A percentile compares a stretch with the other conserved stretches of the same genome.
These are phyloP conservation scores for Crocidura indochinensis DNA, from an alignment of 2,797 vertebrate genomes.

Conservation along the genomic window DNA sequence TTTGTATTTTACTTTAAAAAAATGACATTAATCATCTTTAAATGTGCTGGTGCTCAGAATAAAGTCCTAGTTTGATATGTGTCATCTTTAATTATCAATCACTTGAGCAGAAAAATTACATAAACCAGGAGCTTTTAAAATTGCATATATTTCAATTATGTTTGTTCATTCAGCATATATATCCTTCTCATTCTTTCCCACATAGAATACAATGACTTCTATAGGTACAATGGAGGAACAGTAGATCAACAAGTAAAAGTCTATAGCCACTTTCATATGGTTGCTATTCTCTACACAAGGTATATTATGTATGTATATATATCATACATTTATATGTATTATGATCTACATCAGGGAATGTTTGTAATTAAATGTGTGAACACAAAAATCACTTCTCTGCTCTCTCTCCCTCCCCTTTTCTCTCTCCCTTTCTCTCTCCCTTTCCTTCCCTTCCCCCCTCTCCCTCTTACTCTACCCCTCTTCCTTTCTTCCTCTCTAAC, in stretches of 20 bases:
- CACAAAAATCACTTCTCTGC: background rate
- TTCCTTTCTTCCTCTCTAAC: too few relatives aligned
- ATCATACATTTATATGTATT: background rate
- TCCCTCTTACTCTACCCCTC: too few relatives aligned
- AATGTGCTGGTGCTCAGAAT: background rate
- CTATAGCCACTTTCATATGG: background rate
- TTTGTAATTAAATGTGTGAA: background rate
- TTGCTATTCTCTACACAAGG: background rate
- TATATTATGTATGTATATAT: too few relatives aligned
- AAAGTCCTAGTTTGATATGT: background rate
- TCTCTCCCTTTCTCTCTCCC: too few relatives aligned
- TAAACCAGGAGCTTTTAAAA: slow-evolving; percentile 21
- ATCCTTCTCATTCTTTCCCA: background rate
- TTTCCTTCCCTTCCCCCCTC: too few relatives aligned
- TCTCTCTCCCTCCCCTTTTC: too few relatives aligned
- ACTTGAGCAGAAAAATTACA: background rate
- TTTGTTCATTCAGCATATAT: background rate
- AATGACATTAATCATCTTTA: background rate
- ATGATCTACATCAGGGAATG: background rate
- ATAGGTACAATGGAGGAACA: too few relatives aligned
- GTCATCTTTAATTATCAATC: background rate
- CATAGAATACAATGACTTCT: background rate
- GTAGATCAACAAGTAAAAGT: background rate
- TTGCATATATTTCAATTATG: background rate
- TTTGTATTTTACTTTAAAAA: background rate